Evolutionary conservation across 2,797 vertebrate genomes (phyloP).

Genomic region (Australoheros facetus): DNA sequence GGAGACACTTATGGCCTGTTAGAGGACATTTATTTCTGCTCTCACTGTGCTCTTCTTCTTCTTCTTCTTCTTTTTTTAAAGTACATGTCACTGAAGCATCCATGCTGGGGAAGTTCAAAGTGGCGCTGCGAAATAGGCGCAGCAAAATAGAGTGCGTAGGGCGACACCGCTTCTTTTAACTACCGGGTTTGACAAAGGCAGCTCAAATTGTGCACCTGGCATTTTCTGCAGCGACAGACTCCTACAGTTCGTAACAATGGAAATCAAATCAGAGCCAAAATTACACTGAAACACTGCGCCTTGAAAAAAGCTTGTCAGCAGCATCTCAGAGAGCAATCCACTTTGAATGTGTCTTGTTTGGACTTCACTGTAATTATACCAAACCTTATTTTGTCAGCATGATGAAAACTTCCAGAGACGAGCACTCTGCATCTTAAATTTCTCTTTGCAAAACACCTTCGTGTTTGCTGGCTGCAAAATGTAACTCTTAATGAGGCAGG

Average conservation of each 20-base stretch:
- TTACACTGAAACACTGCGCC: slow-evolving; percentile 42
- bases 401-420: slow-evolving; percentile 10
- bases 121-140: not conserved
- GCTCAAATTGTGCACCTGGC: slow-evolving; percentile 64
- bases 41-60: slow-evolving; percentile 18
- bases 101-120: slow-evolving; percentile 38
- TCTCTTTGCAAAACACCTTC: slow-evolving; percentile 2
- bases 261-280: slow-evolving; percentile 68
- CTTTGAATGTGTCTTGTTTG: slow-evolving; percentile 65
- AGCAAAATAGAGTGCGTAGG: slow-evolving; percentile 3
- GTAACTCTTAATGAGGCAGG: slow-evolving; percentile 11
- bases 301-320: slow-evolving; percentile 47
- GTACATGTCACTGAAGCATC: slow-evolving; percentile 43
- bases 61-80: slow-evolving; percentile 22
- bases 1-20: slow-evolving; percentile 60
- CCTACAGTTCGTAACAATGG: slow-evolving; percentile 56
- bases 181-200: slow-evolving; percentile 44
- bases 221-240: slow-evolving; percentile 48
- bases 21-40: slow-evolving; percentile 53
- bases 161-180: slow-evolving; percentile 42
- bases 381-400: slow-evolving; percentile 62
- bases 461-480: not conserved
- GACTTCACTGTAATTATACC: slow-evolving; percentile 55
- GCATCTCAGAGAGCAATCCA: slow-evolving; percentile 57
- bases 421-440: not conserved